A percentile compares a stretch with the other conserved stretches of the same genome.
Evolutionary conservation across 2,113 vertebrate species (phyloP).

Genomic region (Platanista minor): DNA sequence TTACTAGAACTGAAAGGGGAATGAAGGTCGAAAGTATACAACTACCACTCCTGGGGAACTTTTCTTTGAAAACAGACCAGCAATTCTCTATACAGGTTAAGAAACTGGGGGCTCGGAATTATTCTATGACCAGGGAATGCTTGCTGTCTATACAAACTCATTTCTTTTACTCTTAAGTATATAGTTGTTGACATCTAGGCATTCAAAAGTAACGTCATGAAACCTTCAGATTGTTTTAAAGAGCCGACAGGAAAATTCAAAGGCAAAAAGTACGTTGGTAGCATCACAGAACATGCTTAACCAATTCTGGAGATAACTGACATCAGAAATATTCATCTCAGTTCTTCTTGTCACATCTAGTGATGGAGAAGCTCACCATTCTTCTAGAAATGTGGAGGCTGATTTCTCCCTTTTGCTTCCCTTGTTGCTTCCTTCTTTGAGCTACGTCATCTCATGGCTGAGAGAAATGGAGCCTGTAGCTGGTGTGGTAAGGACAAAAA

Average conservation of each 20-base stretch:
- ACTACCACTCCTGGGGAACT: neutral
- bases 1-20: neutral
- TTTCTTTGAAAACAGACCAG: neutral
- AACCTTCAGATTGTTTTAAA: neutral
- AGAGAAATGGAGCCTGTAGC: neutral
- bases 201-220: neutral
- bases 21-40: neutral
- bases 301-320: neutral
- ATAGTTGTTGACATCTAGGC: neutral
- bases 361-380: neutral
- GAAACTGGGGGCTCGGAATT: neutral
- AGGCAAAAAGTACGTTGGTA: neutral
- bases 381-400: neutral
- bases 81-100: neutral
- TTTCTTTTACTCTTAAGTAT: neutral
- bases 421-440: neutral
- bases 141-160: neutral
- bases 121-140: neutral
- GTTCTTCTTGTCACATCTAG: neutral
- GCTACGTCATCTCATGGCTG: neutral
- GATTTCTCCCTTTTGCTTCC: neutral
- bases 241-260: neutral
- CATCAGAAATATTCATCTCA: neutral
- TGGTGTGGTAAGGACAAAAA: neutral
- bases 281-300: neutral